Evolutionary conservation across 2,888 invertebrate genomes (phyloP).

Genomic region (Orthosia gothica): DNA sequence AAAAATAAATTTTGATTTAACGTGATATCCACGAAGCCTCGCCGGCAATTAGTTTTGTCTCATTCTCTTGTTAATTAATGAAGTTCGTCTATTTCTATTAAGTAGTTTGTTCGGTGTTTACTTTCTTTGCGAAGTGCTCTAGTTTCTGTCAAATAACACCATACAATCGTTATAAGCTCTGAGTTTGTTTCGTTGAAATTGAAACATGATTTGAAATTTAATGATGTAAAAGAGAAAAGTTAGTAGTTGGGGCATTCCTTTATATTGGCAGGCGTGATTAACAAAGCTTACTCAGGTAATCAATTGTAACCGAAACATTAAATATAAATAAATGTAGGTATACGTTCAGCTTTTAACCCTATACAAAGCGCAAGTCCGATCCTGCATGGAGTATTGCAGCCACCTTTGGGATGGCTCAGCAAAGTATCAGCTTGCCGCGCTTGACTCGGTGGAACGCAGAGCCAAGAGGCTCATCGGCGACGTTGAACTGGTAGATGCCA

Average conservation of each 20-base stretch:
- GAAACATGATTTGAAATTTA: constrained; percentile 17
- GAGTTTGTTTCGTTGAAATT: constrained; percentile 33
- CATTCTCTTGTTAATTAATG: constrained; percentile 60
- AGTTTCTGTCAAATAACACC: constrained; percentile 50
- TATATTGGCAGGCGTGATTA: constrained; percentile 3
- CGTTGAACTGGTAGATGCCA: too few relatives aligned
- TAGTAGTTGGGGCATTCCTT: not conserved
- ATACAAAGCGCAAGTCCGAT: too few relatives aligned
- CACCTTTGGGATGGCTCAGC: too few relatives aligned
- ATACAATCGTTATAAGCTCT: constrained; percentile 48
- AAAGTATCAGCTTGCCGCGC: too few relatives aligned
- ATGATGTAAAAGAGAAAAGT: not conserved
- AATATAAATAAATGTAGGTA: not conserved
- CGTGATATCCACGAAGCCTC: constrained; percentile 18
- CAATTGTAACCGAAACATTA: not conserved
- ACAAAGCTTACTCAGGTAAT: not conserved
- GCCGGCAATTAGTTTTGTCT: constrained; percentile 53
- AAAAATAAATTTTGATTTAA: constrained; percentile 42
- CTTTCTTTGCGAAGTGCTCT: constrained; percentile 55
- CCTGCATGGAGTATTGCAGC: too few relatives aligned
- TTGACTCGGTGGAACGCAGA: too few relatives aligned
- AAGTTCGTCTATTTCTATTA: constrained; percentile 60
- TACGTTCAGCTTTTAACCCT: too few relatives aligned
- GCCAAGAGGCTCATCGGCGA: too few relatives aligned
- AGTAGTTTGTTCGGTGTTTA: constrained; percentile 56